A percentile compares a stretch with the other conserved stretches of the same genome.
phyloP scores from a whole-genome alignment of 1,140 invertebrate genomes.

The Onthophagus taurus region DNA sequence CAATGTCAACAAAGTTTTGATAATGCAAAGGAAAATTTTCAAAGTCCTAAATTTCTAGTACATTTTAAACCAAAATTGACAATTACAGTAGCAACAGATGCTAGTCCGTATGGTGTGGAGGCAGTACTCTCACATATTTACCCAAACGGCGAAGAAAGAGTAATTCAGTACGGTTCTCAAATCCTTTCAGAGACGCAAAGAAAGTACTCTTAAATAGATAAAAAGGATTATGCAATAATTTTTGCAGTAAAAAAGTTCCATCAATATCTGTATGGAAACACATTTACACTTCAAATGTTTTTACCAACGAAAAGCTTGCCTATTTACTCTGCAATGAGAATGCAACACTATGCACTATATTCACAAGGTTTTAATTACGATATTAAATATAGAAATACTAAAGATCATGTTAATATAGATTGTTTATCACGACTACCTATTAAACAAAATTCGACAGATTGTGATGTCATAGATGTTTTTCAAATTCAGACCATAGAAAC shows the following conservation, averaged over 20 bases:
- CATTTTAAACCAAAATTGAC: constrained; percentile 6
- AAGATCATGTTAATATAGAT: constrained; percentile 10
- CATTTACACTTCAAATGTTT: constrained; percentile 10
- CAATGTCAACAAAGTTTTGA: not conserved
- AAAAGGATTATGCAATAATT: constrained; percentile 8
- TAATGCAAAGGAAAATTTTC: not conserved
- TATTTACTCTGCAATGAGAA: not conserved
- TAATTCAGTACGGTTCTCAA: constrained; percentile 1
- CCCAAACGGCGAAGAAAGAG: not conserved
- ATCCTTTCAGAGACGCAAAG: constrained; percentile 10
- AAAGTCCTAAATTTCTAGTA: not conserved
- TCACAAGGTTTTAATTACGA: constrained; percentile 16
- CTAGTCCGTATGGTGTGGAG: constrained; percentile 6
- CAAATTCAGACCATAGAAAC: too few species aligned
- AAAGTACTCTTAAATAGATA: constrained; percentile 8
- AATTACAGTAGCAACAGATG: constrained; percentile 10
- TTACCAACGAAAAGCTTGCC: not conserved
- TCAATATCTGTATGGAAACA: constrained; percentile 1
- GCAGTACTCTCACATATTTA: too few species aligned
- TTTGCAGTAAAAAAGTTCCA: constrained; percentile 6
- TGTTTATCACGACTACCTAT: constrained; percentile 13
- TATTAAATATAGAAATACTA: constrained; percentile 13
- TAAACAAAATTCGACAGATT: not conserved
- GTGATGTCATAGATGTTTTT: too few species aligned
- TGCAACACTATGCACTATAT: constrained; percentile 11